Conservation (phyloP, 2,113 vertebrate genomes). For the Sceloporus undulatus region DNA sequence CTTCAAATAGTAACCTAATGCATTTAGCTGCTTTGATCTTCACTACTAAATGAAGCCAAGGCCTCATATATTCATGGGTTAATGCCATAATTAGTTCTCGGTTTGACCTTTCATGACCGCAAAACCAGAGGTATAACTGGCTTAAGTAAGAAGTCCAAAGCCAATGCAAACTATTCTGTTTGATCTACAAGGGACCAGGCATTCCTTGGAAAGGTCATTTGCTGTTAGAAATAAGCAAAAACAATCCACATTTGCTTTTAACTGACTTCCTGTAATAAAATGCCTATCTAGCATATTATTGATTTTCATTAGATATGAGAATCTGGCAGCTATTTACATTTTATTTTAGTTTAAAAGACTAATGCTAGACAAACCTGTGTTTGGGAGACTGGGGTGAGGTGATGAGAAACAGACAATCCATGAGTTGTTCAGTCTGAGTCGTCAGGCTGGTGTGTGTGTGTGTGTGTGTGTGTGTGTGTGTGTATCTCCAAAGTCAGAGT, state of each 20-base stretch:
- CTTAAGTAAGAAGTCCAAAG: background rate
- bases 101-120: background rate
- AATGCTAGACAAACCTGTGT: background rate
- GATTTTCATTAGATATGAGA: background rate
- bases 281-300: background rate
- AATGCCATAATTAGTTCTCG: slow-evolving; percentile 15
- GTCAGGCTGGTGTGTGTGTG: no score
- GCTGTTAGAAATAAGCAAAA: slow-evolving; percentile 13
- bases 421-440: background rate
- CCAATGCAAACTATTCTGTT: background rate
- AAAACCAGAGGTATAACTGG: slow-evolving; percentile 7
- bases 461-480: no score
- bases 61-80: slow-evolving; percentile 6
- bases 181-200: background rate
- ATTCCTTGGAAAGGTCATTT: background rate
- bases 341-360: background rate
- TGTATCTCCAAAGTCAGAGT: no score
- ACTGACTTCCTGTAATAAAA: background rate
- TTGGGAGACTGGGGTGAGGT: background rate
- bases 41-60: background rate
- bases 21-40: slow-evolving; percentile 26
- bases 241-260: background rate
- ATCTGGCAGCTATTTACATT: background rate
- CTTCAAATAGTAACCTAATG: background rate
- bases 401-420: background rate